A percentile compares a stretch with the other conserved stretches of the same genome.
Evolutionary conservation across 1,140 invertebrate genomes (phyloP).

Genomic region (Paraescarpia echinospica): DNA sequence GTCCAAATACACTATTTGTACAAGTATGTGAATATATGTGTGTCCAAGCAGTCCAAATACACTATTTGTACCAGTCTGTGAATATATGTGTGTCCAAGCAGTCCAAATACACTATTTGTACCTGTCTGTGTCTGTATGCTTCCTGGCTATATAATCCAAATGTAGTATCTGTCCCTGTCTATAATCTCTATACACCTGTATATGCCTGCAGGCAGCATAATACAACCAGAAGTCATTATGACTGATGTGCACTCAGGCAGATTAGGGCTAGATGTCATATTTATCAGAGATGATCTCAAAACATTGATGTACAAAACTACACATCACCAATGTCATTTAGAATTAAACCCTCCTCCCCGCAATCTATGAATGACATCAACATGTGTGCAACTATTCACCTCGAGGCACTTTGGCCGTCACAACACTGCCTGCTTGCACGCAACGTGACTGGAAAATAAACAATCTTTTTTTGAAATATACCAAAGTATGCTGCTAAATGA

Average conservation of each 20-base stretch:
- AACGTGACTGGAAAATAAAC: neutral
- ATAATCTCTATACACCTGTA: too few species aligned
- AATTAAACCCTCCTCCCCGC: neutral
- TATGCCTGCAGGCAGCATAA: neutral
- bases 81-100: too few species aligned
- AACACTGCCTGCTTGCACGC: neutral
- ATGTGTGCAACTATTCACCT: neutral
- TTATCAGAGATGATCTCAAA: neutral
- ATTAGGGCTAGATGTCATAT: neutral
- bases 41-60: too few species aligned
- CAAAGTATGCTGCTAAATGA: neutral
- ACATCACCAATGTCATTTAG: neutral
- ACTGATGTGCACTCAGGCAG: neutral
- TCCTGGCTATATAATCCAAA: too few species aligned
- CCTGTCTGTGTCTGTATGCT: too few species aligned
- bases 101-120: too few species aligned
- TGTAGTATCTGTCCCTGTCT: too few species aligned
- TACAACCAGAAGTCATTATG: neutral
- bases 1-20: too few species aligned
- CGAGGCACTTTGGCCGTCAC: neutral
- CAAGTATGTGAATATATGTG: too few species aligned
- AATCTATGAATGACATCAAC: neutral
- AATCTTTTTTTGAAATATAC: neutral
- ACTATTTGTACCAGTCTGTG: too few species aligned
- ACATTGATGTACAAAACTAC: neutral